Base-by-base conservation (phyloP, 2,888 invertebrate species). In the Cataglyphis rosenhaueri region DNA sequence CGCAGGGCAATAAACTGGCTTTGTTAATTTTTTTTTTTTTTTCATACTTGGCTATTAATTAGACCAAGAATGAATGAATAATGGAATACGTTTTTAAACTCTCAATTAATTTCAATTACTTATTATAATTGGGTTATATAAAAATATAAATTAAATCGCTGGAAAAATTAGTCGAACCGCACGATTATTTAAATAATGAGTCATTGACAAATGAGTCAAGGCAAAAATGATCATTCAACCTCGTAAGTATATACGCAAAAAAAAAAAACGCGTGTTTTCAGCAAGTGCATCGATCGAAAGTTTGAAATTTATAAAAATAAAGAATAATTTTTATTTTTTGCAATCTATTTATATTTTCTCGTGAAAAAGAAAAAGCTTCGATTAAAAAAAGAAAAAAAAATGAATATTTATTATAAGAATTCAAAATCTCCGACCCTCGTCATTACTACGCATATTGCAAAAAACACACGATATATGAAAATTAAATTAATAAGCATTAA, bases 241-340 rank as follows among this genome's bases (percentile, higher is more conserved):
- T 62, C 29, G 41, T 74, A 62, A 15, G 3, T 8, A 21, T 29
- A 73, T 15, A 12, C 25, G 38, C 12, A 5, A 5, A 52, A 74
- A n/a, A n/a, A n/a, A 15, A 62, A 71, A 41, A 2, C 0, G 12
- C 18, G 15, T 48, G 25, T 32, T n/a, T n/a, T 9, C 6, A 3
- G n/a, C 48, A 18, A 29, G 15, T 57, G 25, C 25, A 9, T 21
- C 8, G 32, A 5, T 25, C 41, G 35, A 8, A n/a, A 3, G 10
- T 21, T 18, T 71, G 0, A 61, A 48, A 6, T 73, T 44, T 8
- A 61, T 61, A 61, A 61, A 61, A 73, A 25, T 59, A 73, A 38
- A 38, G 18, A 0, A 29, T 59, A 18, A 59, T 29, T 29, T 25
- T 4, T 15, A 0, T 61, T 41, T 1, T 73, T 29, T 29, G 15